Conservation (phyloP, 2,888 invertebrate genomes). For the Brachylomia viminalis region DNA sequence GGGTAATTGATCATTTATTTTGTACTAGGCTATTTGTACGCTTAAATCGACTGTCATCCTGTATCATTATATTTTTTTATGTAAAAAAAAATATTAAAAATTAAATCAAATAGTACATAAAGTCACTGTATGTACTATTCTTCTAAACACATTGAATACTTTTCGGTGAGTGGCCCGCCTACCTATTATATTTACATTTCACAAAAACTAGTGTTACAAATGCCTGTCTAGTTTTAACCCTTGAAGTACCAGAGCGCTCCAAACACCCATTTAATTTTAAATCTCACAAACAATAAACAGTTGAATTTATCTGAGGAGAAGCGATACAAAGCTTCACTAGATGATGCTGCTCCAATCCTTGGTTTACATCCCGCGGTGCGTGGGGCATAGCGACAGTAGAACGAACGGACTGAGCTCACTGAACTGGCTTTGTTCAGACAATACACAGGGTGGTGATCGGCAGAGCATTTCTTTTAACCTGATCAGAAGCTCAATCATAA, state of each 20-base stretch:
- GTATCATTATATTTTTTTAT: no score
- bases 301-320: slow-evolving; percentile 26
- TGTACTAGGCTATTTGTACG: no score
- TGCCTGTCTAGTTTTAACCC: not conserved
- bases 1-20: no score
- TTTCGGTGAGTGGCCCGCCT: no score
- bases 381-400: slow-evolving; percentile 72
- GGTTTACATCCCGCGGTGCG: slow-evolving; percentile 77
- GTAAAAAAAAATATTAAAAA: no score
- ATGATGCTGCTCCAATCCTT: slow-evolving; percentile 76
- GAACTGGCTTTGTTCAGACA: slow-evolving; percentile 68
- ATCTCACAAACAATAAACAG: slow-evolving; percentile 16
- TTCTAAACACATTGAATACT: no score
- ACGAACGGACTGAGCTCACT: slow-evolving; percentile 70
- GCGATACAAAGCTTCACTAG: slow-evolving; percentile 42
- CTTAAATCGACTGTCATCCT: no score
- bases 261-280: not conserved
- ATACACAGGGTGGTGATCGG: slow-evolving; percentile 54
- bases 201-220: not conserved
- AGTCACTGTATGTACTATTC: no score
- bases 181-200: not conserved
- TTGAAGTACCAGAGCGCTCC: not conserved
- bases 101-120: no score
- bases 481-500: no score
- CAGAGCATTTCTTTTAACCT: not conserved